Percentiles rank a stretch among this genome's conserved stretches.
Evolutionary conservation across 2,113 vertebrate species (phyloP).

Genomic region (Clinocottus analis): DNA sequence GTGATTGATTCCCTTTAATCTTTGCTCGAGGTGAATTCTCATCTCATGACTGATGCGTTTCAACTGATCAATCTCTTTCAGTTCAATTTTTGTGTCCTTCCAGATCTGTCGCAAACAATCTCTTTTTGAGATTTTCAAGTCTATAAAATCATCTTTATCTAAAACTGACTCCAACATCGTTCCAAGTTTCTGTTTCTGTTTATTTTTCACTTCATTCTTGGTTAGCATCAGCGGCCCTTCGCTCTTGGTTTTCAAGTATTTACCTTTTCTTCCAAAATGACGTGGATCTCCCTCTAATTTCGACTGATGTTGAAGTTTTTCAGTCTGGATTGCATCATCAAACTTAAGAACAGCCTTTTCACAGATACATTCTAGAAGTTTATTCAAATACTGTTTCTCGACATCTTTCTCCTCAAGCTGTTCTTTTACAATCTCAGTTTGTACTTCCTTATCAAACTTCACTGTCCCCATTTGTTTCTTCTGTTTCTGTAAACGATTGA

Average conservation of each 20-base stretch:
- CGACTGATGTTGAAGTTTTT: neutral
- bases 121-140: constrained; percentile 1
- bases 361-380: neutral
- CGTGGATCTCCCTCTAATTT: neutral
- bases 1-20: constrained; percentile 36
- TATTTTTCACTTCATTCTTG: neutral
- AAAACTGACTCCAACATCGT: rapidly evolving
- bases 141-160: neutral
- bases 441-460: constrained; percentile 25
- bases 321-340: neutral
- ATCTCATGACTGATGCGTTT: constrained; percentile 49
- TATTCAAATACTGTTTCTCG: neutral
- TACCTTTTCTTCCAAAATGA: neutral
- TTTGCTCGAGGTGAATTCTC: constrained; percentile 56
- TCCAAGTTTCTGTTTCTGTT: neutral
- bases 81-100: constrained; percentile 57
- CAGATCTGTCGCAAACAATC: constrained; percentile 47
- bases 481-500: constrained; percentile 2
- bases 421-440: constrained; percentile 29
- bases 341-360: neutral
- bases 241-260: neutral
- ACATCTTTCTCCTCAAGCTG: neutral
- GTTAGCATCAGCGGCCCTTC: neutral
- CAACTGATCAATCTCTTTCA: constrained; percentile 58
- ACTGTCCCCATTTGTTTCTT: neutral